Evolutionary conservation across 2,888 invertebrate genomes (phyloP), one percentile per base, ranked within the genome.

Genomic region (Lasius platythorax): DNA sequence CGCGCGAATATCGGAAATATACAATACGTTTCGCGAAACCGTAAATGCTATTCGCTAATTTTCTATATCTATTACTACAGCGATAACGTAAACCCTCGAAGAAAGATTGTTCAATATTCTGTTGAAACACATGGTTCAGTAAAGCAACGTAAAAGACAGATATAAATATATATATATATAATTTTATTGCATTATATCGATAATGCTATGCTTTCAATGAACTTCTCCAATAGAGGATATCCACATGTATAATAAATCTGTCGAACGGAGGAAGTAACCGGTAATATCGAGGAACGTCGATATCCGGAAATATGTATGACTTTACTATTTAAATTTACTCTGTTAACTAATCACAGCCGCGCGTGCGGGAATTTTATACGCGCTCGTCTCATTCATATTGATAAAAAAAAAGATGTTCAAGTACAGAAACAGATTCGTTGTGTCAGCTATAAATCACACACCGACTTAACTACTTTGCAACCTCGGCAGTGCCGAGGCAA

Each of bases 381-480:
- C n/a, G 9, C 56, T 28, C 30, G 12, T 70, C 56, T 56, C 72
- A 18, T 33, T 61, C 37, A 2, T 81, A 73, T 46, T 46, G 18
- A 61, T 79, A 9, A 76, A 76, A 78, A 66, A 23, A 30, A 33
- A 9, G 18, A 79, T 72, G 23, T 61, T 61, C 61, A 73, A 81
- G 73, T 73, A 53, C 53, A 46, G 72, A 79, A 61, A 72, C 43
- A 76, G 88, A 90, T 85, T 85, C 82, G 72, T 83, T 53, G 87
- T 75, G 87, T 82, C 83, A 83, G 73, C 73, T 87, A 87, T 90
- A 90, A 90, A 90, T 90, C 89, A 90, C 73, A 72, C 50, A 58
- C 61, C 72, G 83, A 87, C 90, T 89, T 90, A 87, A 90, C 90
- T 87, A 85, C 90, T 90, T 90, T 90, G 89, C 85, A 90, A 90